Evolutionary conservation across 2,888 invertebrate genomes (phyloP).

Genomic region (Amitus sp.): DNA sequence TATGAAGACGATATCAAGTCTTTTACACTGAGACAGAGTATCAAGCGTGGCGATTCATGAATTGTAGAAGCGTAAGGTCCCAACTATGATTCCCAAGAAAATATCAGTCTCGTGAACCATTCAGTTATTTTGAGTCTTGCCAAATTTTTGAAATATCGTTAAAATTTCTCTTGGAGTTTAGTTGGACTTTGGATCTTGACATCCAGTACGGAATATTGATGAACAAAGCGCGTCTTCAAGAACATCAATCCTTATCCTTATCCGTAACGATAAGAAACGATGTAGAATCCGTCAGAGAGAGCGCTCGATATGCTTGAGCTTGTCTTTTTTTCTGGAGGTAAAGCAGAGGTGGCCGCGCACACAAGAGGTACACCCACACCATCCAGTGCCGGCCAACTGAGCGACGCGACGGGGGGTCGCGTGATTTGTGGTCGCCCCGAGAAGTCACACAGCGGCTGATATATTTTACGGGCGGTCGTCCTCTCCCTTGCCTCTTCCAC

Average conservation of each 20-base stretch:
- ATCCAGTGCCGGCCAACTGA: conserved; percentile 42
- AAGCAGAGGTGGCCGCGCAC: conserved; percentile 32
- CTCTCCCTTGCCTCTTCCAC: conserved; percentile 31
- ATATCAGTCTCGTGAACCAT: too few species aligned
- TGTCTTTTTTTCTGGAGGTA: not conserved
- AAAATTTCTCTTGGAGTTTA: too few species aligned
- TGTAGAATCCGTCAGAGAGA: conserved; percentile 22
- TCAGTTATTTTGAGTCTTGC: too few species aligned
- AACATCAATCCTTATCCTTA: conserved; percentile 25
- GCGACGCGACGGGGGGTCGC: conserved; percentile 64
- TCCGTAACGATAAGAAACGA: conserved; percentile 32
- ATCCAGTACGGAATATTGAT: not conserved
- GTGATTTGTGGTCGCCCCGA: conserved; percentile 65
- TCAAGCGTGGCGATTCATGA: too few species aligned
- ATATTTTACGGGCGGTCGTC: conserved; percentile 64
- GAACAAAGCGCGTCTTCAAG: not conserved
- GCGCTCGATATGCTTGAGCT: not conserved
- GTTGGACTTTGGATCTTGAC: not conserved
- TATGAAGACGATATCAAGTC: too few species aligned
- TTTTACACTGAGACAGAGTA: too few species aligned
- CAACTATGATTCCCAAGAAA: too few species aligned
- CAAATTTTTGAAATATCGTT: too few species aligned
- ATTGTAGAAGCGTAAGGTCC: too few species aligned
- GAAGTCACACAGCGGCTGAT: conserved; percentile 66
- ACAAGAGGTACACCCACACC: conserved; percentile 57